Conservation (phyloP, 1,140 invertebrate genomes). For the Neodiprion fabricii region DNA sequence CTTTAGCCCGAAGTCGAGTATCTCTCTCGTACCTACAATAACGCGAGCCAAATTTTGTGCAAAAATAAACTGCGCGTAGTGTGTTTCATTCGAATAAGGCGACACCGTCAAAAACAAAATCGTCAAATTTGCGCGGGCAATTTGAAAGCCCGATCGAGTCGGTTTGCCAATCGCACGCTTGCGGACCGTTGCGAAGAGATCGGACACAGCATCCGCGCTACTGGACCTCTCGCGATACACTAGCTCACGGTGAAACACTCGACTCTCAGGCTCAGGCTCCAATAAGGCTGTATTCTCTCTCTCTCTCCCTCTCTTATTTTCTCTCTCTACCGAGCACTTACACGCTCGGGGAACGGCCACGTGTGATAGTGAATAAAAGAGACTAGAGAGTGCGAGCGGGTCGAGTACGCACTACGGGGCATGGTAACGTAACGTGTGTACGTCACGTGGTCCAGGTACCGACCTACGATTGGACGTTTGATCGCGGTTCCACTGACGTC, state of each 20-base stretch:
- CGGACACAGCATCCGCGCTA: constrained; percentile 40
- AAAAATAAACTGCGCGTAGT: no score
- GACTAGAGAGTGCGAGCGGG: background rate
- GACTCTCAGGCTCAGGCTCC: background rate
- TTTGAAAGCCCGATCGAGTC: constrained; percentile 15
- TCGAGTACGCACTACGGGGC: background rate
- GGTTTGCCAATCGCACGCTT: constrained; percentile 22
- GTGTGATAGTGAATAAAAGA: background rate
- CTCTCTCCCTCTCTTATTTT: no score
- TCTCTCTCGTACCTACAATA: no score
- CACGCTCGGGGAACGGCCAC: background rate
- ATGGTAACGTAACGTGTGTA: background rate
- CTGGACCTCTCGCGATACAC: constrained; percentile 46
- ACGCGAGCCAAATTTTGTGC: no score
- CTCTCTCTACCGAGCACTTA: no score
- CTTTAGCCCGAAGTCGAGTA: no score
- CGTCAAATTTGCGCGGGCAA: background rate
- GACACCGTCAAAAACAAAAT: background rate
- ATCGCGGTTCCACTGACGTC: background rate
- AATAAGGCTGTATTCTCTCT: background rate
- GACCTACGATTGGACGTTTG: background rate
- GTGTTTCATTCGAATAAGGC: no score
- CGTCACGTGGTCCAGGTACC: background rate
- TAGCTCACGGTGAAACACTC: constrained; percentile 22
- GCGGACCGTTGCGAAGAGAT: background rate